Evolutionary conservation across 2,113 vertebrate species (phyloP), one percentile per base, ranked within the genome.

Genomic region (Atractosteus spatula): DNA sequence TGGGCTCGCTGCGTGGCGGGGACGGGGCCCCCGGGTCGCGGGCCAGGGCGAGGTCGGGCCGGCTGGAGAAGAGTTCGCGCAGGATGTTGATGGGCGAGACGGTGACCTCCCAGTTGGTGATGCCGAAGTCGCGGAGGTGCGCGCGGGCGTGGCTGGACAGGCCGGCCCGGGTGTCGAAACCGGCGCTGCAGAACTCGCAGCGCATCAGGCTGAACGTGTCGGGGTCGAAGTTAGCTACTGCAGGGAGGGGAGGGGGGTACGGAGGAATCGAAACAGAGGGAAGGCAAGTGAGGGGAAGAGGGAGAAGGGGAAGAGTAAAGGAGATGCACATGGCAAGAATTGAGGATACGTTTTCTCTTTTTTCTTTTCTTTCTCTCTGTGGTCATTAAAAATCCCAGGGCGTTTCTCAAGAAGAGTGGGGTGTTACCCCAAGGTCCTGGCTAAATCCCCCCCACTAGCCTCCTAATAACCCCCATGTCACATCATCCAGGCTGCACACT

Each of bases 51-150:
- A 91, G 91, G 86, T 96, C 94, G 0, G 95, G 83, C 0, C 95
- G 92, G 78, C 94, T 95, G 81, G 95, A 95, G 82, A 98, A 92
- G 43, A 98, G 82, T 87, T 97, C 94, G 71, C 96, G 91, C 63
- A 98, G 89, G 73, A 98, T 95, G 86, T 96, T 95, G 75, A 98
- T 98, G 1, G 97, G 97, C 0, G 96, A 98, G 74, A 97, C 91
- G 54, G 96, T 98, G 62, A 98, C 93, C 62, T 98, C 96, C 97
- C 97, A 98, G 90, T 98, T 98, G 76, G 95, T 97, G 82, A 98
- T 98, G 41, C 96, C 96, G 4, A 98, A 97, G 87, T 98, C 97
- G 0, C 97, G 87, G 47, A 98, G 93, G 82, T 98, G 97, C 55
- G 97, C 97, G 7, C 97, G 84, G 67, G 97, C 97, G 0, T 98